Percentiles rank a stretch among this genome's conserved stretches.
These are phyloP conservation scores for Cladorhizidae sp. DNA, from an alignment of 37 sponge, comb jelly and placozoan species.

Conservation along the genomic window DNA sequence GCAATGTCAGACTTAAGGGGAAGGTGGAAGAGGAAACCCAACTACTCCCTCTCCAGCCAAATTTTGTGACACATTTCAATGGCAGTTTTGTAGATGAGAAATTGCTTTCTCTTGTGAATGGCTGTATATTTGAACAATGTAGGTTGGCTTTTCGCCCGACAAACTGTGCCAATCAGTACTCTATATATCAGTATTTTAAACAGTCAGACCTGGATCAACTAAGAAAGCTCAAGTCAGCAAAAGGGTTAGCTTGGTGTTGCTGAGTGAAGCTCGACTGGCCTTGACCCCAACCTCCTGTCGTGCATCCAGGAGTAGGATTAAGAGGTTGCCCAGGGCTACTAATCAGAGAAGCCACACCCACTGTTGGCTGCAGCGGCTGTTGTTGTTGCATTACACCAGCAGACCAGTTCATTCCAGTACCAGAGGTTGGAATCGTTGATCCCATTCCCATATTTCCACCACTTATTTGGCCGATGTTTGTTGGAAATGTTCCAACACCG, in stretches of 20 bases:
- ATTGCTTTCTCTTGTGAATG: no score
- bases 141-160: no score
- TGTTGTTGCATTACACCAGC: constrained; percentile 10
- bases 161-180: no score
- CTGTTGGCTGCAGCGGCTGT: not conserved
- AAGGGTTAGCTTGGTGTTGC: constrained; percentile 36
- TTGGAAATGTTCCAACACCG: not conserved
- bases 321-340: constrained; percentile 11
- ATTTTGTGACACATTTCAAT: no score
- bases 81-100: no score
- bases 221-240: constrained; percentile 47
- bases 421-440: not conserved
- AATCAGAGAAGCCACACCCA: not conserved
- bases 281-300: not conserved
- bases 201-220: not conserved
- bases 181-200: no score
- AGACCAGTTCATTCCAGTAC: not conserved
- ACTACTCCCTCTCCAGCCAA: no score
- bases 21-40: no score
- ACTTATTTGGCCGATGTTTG: not conserved
- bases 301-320: not conserved
- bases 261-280: not conserved
- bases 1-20: no score
- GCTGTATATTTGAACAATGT: no score
- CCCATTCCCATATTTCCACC: constrained; percentile 25